A percentile compares a stretch with the other conserved stretches of the same genome.
phyloP scores from a whole-genome alignment of 2,888 invertebrate genomes.

The Netelia fuscicornis region DNA sequence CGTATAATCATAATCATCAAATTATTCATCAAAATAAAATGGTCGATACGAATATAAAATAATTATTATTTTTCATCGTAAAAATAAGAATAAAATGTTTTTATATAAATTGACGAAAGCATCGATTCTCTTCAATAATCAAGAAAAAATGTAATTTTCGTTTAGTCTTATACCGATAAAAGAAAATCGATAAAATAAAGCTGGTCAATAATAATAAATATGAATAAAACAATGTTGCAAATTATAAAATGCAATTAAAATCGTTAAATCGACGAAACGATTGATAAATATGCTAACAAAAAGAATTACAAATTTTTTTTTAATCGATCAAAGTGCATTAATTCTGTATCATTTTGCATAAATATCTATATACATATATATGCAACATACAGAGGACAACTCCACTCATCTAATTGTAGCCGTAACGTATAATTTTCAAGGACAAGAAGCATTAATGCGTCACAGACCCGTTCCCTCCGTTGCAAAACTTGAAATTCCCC shows the following conservation, averaged over 20 bases:
- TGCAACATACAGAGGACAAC: constrained; percentile 10
- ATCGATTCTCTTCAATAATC: neutral
- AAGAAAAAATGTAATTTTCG: neutral
- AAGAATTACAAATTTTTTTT: constrained; percentile 1
- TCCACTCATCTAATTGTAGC: constrained; percentile 64
- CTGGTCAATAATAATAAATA: neutral
- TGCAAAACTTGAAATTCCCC: constrained; percentile 42
- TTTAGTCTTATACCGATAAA: too few species aligned
- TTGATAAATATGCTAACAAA: neutral
- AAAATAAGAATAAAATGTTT: neutral
- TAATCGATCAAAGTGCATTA: constrained; percentile 21
- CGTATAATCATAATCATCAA: too few species aligned
- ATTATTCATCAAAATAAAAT: too few species aligned
- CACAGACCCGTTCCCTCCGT: constrained; percentile 17
- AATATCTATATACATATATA: constrained; percentile 40
- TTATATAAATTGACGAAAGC: neutral
- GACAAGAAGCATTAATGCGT: constrained; percentile 58
- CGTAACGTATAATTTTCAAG: constrained; percentile 60
- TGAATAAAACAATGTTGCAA: too few species aligned
- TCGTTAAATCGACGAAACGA: neutral
- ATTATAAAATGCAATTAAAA: too few species aligned
- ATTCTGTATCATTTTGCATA: constrained; percentile 7
- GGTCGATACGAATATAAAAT: too few species aligned
- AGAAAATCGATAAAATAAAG: neutral
- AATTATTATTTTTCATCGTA: too few species aligned